Base-by-base conservation (phyloP, 2,113 vertebrate species). In the Herpailurus yagouaroundi region DNA sequence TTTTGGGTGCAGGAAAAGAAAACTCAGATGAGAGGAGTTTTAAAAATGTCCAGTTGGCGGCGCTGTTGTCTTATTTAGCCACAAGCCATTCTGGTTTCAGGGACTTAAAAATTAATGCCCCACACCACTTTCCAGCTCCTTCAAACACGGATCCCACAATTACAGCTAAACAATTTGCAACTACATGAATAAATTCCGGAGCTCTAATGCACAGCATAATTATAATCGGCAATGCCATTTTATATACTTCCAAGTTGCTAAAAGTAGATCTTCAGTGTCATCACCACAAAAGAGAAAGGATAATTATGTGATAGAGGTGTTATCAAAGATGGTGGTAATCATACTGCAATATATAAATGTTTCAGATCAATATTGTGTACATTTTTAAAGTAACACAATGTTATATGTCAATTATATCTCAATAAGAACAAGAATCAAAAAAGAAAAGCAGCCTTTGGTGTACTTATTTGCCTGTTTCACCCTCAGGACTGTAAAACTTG, bases 21-120 rank as follows among this genome's bases (percentile, higher is more conserved):
- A 16, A 18, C 23, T 55, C 13, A 48, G 68, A 5, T 36, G 76
- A 15, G 48, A 68, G 31, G 31, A 45, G 23, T 74, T 23, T 64
- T 21, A 9, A 7, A 48, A 94, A 29, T 57, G 45, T 45, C 96
- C 94, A 91, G 71, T 55, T 52, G 96, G 83, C 66, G 96, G 81
- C 0, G 81, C 85, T 93, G 89, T 71, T 27, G 25, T 36, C 41
- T 41, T 45, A 3, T 15, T 33, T 27, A 45, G 38, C 6, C 27
- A 10, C 27, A 15, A 9, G 13, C 36, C 33, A 0, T 2, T n/a
- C 60, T 12, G 7, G 71, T 0, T 69, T 63, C 50, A 21, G 60
- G 0, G 36, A 50, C 57, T 33, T 45, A 11, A 9, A 63, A 63
- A 50, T 4, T 1, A 71, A 50, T 25, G 38, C 41, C n/a, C 12